Evolutionary conservation across 2,797 vertebrate species (phyloP), one percentile per base, ranked within the genome.

Genomic region (Leontocebus nigricollis): DNA sequence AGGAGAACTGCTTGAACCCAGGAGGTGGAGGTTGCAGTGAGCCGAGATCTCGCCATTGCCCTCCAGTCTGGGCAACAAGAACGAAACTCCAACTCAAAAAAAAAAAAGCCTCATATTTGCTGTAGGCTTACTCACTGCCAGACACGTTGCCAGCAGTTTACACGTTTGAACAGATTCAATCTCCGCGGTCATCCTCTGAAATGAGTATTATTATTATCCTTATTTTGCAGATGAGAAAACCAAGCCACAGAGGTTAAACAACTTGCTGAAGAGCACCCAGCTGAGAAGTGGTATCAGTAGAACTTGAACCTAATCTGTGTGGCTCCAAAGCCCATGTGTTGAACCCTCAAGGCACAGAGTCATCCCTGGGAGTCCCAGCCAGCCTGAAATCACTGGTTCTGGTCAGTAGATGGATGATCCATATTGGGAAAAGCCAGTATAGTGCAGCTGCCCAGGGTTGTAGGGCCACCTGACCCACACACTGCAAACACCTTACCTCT

Each of bases 381-480:
- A 61, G 20, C 8, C 52, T 44, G 20, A 52, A 13, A 10, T 9
- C 64, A 44, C 70, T 0, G 0, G 24, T 3, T 41, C 76, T 70
- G 26, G 27, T 24, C 55, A 48, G 5, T 36, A 19, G 26, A 33
- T 36, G 48, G 36, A 1, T 44, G 81, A 52, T 12, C 12, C 19
- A 1, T 2, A 3, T 64, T 7, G 15, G 5, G 44, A 59, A 46
- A 7, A 5, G 48, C 27, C 48, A 2, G 4, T 3, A 20, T 22
- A 2, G 2, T 0, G 2, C 52, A 27, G 41, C 30, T 2, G 2
- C 48, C 39, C 46, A 7, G 61, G 50, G 50, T 59, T 22, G 13
- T 0, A 19, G 44, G 83, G n/a, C 20, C 15, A 13, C 41, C 22
- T n/a, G 72, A 39, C 33, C 33, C 11, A 0, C 1, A 1, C 1